A percentile compares a stretch with the other conserved stretches of the same genome.
phyloP scores from a whole-genome alignment of 1,140 invertebrate species.

The Cyphomyrmex costatus region DNA sequence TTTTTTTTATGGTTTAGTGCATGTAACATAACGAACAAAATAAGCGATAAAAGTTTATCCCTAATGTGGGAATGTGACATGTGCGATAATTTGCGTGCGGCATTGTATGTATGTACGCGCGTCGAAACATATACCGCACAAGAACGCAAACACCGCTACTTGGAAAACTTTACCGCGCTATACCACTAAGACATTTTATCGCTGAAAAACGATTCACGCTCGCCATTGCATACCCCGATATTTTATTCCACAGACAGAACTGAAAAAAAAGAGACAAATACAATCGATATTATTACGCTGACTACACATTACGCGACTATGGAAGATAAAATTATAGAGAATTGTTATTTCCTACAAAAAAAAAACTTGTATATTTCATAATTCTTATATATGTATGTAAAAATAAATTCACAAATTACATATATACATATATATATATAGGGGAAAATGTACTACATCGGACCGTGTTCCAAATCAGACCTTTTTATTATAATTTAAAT shows the following conservation, averaged over 20 bases:
- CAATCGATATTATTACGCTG: slow-evolving; percentile 3
- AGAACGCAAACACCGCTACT: slow-evolving; percentile 70
- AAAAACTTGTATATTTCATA: slow-evolving; percentile 13
- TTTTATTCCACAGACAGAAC: slow-evolving; percentile 15
- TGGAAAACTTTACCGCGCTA: slow-evolving; percentile 62
- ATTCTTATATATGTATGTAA: slow-evolving; percentile 3
- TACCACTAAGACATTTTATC: slow-evolving; percentile 65
- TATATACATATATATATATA: background rate
- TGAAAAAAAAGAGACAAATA: slow-evolving; percentile 10
- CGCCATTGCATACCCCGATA: too few species aligned
- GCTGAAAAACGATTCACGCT: slow-evolving; percentile 31
- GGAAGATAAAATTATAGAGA: slow-evolving; percentile 1
- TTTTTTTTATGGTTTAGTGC: background rate
- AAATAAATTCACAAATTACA: background rate
- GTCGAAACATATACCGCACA: slow-evolving; percentile 64
- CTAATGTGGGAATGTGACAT: slow-evolving; percentile 75
- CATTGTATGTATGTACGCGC: slow-evolving; percentile 71
- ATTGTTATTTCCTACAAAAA: slow-evolving; percentile 41
- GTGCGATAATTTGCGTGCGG: slow-evolving; percentile 73
- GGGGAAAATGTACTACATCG: too few species aligned
- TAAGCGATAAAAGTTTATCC: slow-evolving; percentile 71
- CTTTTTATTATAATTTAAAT: too few species aligned
- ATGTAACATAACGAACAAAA: slow-evolving; percentile 67
- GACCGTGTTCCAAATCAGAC: too few species aligned
- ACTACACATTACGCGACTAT: slow-evolving; percentile 3